Percentiles rank a stretch among this genome's conserved stretches.
Conservation (phyloP, 2,797 vertebrate species). For the Loriculus beryllinus region DNA sequence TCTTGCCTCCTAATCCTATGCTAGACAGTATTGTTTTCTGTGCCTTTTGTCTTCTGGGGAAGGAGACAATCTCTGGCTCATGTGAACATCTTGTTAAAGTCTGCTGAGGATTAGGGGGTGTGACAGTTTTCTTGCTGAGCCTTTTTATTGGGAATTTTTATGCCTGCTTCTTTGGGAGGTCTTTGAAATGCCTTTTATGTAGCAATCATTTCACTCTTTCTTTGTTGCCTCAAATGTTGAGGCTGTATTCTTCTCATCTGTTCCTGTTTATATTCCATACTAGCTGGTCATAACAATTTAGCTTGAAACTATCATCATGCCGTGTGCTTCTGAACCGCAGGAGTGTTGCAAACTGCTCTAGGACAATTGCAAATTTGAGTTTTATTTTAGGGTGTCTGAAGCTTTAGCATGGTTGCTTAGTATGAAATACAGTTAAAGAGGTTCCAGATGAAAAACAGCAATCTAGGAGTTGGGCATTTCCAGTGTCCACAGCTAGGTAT, state of each 20-base stretch:
- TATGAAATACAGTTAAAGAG: conserved; percentile 14
- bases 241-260: conserved; percentile 55
- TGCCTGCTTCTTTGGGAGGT: conserved; percentile 67
- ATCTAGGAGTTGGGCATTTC: not conserved
- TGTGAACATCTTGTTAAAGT: conserved; percentile 73
- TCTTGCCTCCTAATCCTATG: conserved; percentile 63
- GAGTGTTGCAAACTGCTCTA: conserved; percentile 4
- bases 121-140: conserved; percentile 67
- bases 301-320: conserved; percentile 24
- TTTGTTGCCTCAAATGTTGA: conserved; percentile 69
- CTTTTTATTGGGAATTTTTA: conserved; percentile 72
- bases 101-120: conserved; percentile 71
- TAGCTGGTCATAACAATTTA: conserved; percentile 45
- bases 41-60: conserved; percentile 71
- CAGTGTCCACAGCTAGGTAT: not conserved
- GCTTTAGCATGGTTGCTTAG: not conserved
- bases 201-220: conserved; percentile 67
- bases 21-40: conserved; percentile 59
- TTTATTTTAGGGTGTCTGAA: not conserved
- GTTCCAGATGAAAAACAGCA: conserved; percentile 30
- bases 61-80: conserved; percentile 62
- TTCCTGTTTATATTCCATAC: conserved; percentile 59
- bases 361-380: not conserved
- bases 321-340: not conserved
- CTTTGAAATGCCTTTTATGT: conserved; percentile 74